These are phyloP conservation scores for Syritta pipiens DNA, from an alignment of 2,888 invertebrate species.

Conservation along the genomic window DNA sequence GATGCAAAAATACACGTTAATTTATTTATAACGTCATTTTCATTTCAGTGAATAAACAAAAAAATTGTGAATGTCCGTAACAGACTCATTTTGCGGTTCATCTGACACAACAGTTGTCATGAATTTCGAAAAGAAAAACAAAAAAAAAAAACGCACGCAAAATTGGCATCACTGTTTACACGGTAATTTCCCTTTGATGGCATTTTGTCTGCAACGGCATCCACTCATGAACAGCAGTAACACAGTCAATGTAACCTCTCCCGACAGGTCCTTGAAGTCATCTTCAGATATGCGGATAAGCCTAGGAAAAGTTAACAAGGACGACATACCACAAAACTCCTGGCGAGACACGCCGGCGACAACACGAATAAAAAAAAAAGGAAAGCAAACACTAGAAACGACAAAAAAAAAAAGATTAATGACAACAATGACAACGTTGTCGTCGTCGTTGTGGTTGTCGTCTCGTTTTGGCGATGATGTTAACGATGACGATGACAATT, in stretches of 20 bases:
- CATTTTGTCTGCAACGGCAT: constrained; percentile 10
- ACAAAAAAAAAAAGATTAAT: constrained; percentile 60
- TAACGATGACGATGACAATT: constrained; percentile 54
- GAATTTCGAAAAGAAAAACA: too few relatives aligned
- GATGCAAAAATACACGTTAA: too few relatives aligned
- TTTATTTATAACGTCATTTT: too few relatives aligned
- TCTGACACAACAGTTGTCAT: too few relatives aligned
- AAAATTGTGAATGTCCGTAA: too few relatives aligned
- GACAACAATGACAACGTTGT: constrained; percentile 59
- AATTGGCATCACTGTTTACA: too few relatives aligned
- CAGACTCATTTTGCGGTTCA: too few relatives aligned
- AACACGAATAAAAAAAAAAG: constrained; percentile 3
- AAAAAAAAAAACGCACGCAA: too few relatives aligned
- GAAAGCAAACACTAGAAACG: too few relatives aligned
- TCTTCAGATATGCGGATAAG: constrained; percentile 49
- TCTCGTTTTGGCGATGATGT: constrained; percentile 18
- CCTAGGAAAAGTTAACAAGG: constrained; percentile 42
- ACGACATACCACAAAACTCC: constrained; percentile 15
- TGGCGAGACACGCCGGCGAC: constrained; percentile 36
- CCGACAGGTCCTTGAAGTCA: constrained; percentile 48
- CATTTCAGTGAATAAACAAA: too few relatives aligned
- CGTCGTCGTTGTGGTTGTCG: neutral
- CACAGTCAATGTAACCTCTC: constrained; percentile 60
- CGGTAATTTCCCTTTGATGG: neutral
- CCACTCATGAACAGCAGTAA: constrained; percentile 46